These are phyloP conservation scores for Emydura subglobosa DNA, from an alignment of 2,113 vertebrate species.

Conservation along the genomic window DNA sequence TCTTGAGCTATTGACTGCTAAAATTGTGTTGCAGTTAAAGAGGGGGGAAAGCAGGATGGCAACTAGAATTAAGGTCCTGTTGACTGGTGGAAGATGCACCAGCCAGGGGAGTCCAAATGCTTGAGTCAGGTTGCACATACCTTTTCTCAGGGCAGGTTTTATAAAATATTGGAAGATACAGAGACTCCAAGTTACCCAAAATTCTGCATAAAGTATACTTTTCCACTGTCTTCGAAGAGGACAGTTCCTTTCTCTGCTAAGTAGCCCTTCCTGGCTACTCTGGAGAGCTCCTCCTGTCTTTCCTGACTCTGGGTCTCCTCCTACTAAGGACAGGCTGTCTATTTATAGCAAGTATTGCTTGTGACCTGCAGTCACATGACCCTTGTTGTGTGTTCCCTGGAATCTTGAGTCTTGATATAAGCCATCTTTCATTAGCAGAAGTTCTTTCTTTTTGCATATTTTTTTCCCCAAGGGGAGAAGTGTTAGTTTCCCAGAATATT, in stretches of 20 bases:
- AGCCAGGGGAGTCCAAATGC: too few relatives aligned
- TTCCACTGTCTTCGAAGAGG: not conserved
- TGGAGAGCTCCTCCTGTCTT: not conserved
- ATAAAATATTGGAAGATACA: not conserved
- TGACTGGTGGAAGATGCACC: not conserved
- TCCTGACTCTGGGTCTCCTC: not conserved
- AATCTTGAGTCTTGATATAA: not conserved
- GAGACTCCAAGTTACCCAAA: not conserved
- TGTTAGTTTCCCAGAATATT: not conserved
- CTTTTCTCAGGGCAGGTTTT: not conserved
- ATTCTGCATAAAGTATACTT: not conserved
- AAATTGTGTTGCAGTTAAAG: not conserved
- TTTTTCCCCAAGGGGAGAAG: not conserved
- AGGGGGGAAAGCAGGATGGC: rapidly evolving
- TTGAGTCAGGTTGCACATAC: too few relatives aligned
- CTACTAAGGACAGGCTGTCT: not conserved
- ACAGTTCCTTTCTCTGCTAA: not conserved
- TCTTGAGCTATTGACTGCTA: not conserved
- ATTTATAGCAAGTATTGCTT: not conserved
- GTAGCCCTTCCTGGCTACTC: not conserved
- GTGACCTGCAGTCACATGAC: not conserved
- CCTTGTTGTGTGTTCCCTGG: not conserved
- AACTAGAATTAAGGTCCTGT: not conserved
- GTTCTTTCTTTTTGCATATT: not conserved
- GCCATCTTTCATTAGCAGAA: not conserved